A percentile compares a stretch with the other conserved stretches of the same genome.
These are phyloP conservation scores for Chunga burmeisteri DNA, from an alignment of 2,113 vertebrate genomes.

Conservation along the genomic window DNA sequence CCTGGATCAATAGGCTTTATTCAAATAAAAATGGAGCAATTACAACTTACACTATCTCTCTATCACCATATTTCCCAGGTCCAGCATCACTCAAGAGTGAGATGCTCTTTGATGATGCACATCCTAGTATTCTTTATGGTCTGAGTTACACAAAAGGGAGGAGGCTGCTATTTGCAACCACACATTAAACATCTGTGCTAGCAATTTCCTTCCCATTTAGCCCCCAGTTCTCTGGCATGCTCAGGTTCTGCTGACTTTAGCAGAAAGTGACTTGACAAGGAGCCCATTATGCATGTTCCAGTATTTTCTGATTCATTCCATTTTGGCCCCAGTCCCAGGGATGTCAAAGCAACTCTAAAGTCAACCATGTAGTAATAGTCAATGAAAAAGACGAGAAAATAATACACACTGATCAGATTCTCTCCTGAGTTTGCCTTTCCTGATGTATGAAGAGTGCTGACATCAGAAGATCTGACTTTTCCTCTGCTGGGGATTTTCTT, in stretches of 20 bases:
- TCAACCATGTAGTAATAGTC: not conserved
- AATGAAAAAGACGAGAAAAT: not conserved
- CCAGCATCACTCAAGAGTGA: not conserved
- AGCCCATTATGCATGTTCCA: slow-evolving; percentile 2
- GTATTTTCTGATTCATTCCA: slow-evolving; percentile 11
- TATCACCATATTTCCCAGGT: not conserved
- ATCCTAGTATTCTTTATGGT: not conserved
- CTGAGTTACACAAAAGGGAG: not conserved
- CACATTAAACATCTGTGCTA: slow-evolving; percentile 9
- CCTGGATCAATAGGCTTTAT: slow-evolving; percentile 54
- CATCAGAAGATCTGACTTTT: not conserved
- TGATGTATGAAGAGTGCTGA: not conserved
- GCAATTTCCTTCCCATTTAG: slow-evolving; percentile 34
- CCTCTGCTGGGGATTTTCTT: not conserved
- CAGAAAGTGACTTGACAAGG: slow-evolving; percentile 13
- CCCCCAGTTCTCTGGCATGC: not conserved
- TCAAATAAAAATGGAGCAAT: slow-evolving; percentile 38
- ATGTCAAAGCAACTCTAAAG: not conserved
- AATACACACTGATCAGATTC: not conserved
- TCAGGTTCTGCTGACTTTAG: slow-evolving; percentile 41
- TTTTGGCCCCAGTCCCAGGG: not conserved
- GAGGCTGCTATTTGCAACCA: not conserved
- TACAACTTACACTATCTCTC: not conserved
- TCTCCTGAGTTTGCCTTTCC: not conserved
- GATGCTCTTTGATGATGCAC: not conserved